A percentile compares a stretch with the other conserved stretches of the same genome.
Evolutionary conservation across 2,888 invertebrate genomes (phyloP).

Genomic region (Odontothrips loti): DNA sequence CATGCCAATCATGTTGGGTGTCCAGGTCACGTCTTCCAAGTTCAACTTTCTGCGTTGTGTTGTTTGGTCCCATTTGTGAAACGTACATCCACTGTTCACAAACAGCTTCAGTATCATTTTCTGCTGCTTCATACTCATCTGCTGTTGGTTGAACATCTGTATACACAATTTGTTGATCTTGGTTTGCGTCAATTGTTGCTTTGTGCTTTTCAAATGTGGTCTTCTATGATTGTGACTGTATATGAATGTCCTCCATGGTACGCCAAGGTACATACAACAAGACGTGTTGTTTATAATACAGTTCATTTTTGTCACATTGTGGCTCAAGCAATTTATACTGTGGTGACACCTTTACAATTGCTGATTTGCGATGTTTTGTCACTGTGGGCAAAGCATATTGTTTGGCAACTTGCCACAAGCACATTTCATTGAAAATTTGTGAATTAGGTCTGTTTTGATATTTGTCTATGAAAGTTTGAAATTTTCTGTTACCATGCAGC

Average conservation of each 20-base stretch:
- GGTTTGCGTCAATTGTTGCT: background rate
- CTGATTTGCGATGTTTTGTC: background rate
- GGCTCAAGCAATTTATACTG: background rate
- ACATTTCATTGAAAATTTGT: background rate
- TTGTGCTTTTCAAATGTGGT: background rate
- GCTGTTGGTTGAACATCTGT: background rate
- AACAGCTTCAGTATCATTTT: background rate
- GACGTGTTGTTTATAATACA: conserved; percentile 27
- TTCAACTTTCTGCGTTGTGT: background rate
- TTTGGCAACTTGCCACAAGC: background rate
- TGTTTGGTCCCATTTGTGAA: conserved; percentile 27
- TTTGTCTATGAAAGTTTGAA: background rate
- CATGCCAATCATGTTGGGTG: background rate
- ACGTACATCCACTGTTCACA: conserved; percentile 29
- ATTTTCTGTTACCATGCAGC: background rate
- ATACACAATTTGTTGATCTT: background rate
- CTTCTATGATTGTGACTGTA: background rate
- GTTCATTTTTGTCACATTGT: background rate
- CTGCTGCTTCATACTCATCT: conserved; percentile 7
- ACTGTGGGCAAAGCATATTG: background rate
- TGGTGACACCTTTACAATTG: conserved; percentile 23
- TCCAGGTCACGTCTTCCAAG: conserved; percentile 26
- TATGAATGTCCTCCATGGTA: background rate
- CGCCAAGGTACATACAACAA: conserved; percentile 28
- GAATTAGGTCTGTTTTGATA: background rate